Evolutionary conservation across 1,140 invertebrate species (phyloP).

Genomic region (Drosophila pectinifera): DNA sequence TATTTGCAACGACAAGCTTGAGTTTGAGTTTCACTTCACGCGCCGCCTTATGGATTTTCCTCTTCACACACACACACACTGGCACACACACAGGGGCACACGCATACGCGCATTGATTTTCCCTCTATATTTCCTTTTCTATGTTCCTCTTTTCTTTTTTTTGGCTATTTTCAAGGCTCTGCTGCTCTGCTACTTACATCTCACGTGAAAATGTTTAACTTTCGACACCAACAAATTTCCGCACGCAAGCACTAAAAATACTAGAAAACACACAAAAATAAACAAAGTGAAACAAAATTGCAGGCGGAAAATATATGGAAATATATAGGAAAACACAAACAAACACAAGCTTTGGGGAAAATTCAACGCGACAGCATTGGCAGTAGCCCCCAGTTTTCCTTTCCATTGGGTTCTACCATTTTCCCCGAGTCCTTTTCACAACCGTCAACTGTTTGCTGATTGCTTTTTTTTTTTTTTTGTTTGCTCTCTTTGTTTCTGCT

Average conservation of each 20-base stretch:
- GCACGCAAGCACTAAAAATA: conserved; percentile 78
- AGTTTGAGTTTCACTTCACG: conserved; percentile 54
- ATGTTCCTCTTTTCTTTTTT: conserved; percentile 23
- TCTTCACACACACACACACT: conserved; percentile 15
- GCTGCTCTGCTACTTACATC: conserved; percentile 48
- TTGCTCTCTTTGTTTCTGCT: not conserved
- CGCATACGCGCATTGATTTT: conserved; percentile 81
- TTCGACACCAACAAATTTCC: conserved; percentile 55
- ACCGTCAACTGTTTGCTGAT: conserved; percentile 42
- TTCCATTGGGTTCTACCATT: conserved; percentile 28
- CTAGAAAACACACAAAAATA: conserved; percentile 32
- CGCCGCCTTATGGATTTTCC: conserved; percentile 74
- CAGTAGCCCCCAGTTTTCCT: conserved; percentile 6
- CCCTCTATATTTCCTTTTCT: conserved; percentile 37
- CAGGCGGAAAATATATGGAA: conserved; percentile 3
- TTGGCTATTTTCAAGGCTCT: conserved; percentile 63
- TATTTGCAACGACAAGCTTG: conserved; percentile 44
- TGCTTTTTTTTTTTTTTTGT: conserved; percentile 26
- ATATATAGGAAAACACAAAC: conserved; percentile 36
- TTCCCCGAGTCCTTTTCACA: conserved; percentile 36
- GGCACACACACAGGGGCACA: conserved; percentile 17
- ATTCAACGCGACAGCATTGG: conserved; percentile 29
- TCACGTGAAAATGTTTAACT: conserved; percentile 63
- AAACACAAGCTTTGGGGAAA: conserved; percentile 35
- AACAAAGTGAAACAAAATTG: conserved; percentile 15